Conservation (phyloP, 2,113 vertebrate genomes). For the Malaclemys terrapin region DNA sequence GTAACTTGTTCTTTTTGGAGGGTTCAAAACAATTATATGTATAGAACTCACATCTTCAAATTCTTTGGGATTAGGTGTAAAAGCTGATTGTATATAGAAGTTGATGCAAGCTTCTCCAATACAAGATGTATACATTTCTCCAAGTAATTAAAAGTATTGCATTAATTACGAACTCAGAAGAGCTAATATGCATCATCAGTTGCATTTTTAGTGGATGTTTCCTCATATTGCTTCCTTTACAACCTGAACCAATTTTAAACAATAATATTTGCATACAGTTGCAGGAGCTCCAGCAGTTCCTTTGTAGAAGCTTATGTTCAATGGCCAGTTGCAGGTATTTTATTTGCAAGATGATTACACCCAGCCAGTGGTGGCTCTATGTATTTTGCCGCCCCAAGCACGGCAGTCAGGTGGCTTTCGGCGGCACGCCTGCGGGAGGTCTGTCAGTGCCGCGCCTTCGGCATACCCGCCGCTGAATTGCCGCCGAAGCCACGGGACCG, state of each 20-base stretch:
- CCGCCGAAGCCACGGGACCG: too few relatives aligned
- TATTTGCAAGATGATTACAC: not conserved
- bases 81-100: not conserved
- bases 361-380: too few relatives aligned
- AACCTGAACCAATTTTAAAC: not conserved
- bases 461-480: too few relatives aligned
- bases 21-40: not conserved
- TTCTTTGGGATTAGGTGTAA: not conserved
- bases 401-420: too few relatives aligned
- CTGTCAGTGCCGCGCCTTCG: too few relatives aligned
- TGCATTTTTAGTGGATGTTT: not conserved
- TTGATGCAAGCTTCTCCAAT: not conserved
- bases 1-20: not conserved
- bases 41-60: not conserved
- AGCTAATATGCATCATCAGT: not conserved
- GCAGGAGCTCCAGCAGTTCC: not conserved
- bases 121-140: not conserved
- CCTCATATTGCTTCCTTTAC: not conserved
- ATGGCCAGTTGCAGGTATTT: not conserved
- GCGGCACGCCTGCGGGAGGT: too few relatives aligned
- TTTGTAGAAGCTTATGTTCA: not conserved
- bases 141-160: not conserved
- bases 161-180: not conserved
- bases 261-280: not conserved
- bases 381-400: too few relatives aligned